Percentiles rank a stretch among this genome's conserved stretches.
These are phyloP conservation scores for Genyomyrus donnyi DNA, from an alignment of 2,113 vertebrate species.

Conservation along the genomic window DNA sequence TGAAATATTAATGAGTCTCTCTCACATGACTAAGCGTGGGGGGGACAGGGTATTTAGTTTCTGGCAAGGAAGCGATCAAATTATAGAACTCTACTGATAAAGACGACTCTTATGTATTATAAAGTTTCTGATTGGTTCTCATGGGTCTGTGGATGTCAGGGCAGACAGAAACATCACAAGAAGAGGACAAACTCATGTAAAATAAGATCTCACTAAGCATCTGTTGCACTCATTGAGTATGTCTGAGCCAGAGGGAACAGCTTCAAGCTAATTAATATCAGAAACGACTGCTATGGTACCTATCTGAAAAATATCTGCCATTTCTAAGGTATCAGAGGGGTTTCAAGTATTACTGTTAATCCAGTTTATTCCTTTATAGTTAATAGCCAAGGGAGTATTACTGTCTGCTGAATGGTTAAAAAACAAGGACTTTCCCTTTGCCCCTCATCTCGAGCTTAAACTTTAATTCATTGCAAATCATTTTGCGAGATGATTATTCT, in stretches of 20 bases:
- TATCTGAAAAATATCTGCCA: neutral
- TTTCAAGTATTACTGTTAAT: neutral
- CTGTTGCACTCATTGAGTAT: neutral
- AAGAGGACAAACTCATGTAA: neutral
- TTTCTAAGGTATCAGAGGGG: neutral
- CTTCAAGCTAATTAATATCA: neutral
- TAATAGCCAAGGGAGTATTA: neutral
- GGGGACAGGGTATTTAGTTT: slow-evolving; percentile 22
- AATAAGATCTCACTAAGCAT: neutral
- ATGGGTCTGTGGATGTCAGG: neutral
- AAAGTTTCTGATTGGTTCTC: neutral
- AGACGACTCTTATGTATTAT: neutral
- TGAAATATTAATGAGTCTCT: slow-evolving; percentile 49
- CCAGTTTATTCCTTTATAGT: neutral
- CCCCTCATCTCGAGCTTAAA: neutral
- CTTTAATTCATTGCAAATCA: neutral
- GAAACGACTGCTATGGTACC: neutral
- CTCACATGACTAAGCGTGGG: slow-evolving; percentile 37
- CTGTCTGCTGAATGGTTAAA: neutral
- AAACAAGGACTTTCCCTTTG: neutral
- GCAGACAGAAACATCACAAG: neutral
- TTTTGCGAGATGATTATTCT: neutral
- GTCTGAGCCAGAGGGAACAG: neutral
- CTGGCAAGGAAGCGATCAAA: neutral
- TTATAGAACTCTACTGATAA: neutral